Evolutionary conservation across 2,113 vertebrate genomes (phyloP).

Genomic region (Anarrhichthys ocellatus): DNA sequence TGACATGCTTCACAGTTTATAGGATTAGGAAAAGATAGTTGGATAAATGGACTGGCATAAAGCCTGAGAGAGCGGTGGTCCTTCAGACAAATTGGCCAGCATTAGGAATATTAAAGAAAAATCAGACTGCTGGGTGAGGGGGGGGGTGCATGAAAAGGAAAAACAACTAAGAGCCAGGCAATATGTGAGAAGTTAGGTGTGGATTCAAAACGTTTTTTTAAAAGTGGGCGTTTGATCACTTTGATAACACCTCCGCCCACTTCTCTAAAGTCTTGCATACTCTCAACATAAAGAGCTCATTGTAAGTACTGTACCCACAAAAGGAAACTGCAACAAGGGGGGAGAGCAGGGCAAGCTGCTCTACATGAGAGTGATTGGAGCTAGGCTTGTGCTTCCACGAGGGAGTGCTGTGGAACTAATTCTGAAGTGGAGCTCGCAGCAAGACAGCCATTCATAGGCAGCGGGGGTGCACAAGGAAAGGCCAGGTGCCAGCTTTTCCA

Average conservation of each 20-base stretch:
- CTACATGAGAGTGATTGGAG: conserved; percentile 68
- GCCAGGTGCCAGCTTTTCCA: conserved; percentile 81
- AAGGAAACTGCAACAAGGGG: conserved; percentile 64
- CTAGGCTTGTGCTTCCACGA: conserved; percentile 65
- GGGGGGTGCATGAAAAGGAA: conserved; percentile 21
- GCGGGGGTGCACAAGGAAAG: conserved; percentile 66
- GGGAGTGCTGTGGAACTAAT: conserved; percentile 78
- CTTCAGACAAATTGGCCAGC: conserved; percentile 70
- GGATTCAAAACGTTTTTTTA: background rate
- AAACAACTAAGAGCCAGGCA: conserved; percentile 40
- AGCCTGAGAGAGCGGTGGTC: conserved; percentile 63
- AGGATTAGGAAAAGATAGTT: conserved; percentile 79
- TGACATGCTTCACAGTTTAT: conserved; percentile 77
- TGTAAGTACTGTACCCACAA: conserved; percentile 29
- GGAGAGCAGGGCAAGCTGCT: conserved; percentile 71
- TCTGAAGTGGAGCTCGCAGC: conserved; percentile 74
- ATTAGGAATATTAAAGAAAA: conserved; percentile 68
- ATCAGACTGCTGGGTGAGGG: conserved; percentile 38
- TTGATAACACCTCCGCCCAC: conserved; percentile 14
- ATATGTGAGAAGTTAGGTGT: conserved; percentile 33
- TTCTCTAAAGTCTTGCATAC: background rate
- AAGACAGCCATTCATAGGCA: conserved; percentile 69
- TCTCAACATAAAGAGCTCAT: conserved; percentile 15
- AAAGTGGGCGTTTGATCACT: conserved; percentile 22
- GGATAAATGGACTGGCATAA: conserved; percentile 76